Base-by-base conservation (phyloP, 2,888 invertebrate species). In the Drosophila paranaensis region DNA sequence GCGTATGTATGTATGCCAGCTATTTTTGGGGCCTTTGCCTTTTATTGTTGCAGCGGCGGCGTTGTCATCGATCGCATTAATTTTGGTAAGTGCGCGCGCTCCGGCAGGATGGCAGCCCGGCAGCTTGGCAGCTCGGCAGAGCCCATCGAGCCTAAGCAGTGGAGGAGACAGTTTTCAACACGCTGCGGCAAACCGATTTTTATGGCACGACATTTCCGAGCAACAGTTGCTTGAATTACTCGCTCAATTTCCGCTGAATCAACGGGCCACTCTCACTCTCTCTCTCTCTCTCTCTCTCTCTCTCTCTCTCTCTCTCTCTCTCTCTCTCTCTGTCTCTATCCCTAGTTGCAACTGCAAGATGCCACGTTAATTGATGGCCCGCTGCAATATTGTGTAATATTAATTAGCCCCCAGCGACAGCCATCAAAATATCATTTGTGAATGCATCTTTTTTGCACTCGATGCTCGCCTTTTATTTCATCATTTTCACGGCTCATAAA, bases 161-260 rank as follows among this genome's bases (percentile, higher is more conserved):
- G 62, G 69, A 61, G 55, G 73, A 63, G 56, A 57, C 55, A 48
- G 60, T 73, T 83, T 89, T 83, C 83, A 83, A 83, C 83, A 88
- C 90, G 61, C 65, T 27, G 53, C 61, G 74, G 62, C 79, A 78
- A 81, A 40, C 70, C 70, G 68, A 82, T 80, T 90, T 84, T 85
- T 88, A 90, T 85, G 78, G 84, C 87, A 73, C 70, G 87, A 85
- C 84, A 90, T 83, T 74, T 89, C 69, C 80, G 80, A 81, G 79
- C 79, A 81, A 81, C 71, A 74, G 73, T 82, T 82, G 77, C 80
- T 77, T 86, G 81, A 91, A 91, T 91, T 91, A 91, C 79, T 79
- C 87, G 82, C 89, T 82, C 85, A 89, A 91, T 91, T 91, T 91
- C 91, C 92, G 82, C 80, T 89, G 92, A 90, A 91, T 91, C 83